These are phyloP conservation scores for Passer montanus DNA, from an alignment of 2,113 vertebrate species.

Conservation along the genomic window DNA sequence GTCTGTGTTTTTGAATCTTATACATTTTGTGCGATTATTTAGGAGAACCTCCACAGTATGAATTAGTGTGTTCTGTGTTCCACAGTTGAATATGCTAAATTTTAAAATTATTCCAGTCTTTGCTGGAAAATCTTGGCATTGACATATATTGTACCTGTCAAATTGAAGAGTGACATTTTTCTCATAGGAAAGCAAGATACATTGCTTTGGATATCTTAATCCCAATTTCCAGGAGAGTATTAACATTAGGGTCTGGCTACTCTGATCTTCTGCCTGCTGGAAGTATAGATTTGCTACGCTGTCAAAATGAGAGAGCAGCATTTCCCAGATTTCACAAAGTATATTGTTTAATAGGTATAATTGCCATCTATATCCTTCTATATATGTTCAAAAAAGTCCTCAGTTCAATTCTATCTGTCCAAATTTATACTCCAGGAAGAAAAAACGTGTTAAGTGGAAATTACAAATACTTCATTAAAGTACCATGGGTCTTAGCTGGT, in stretches of 20 bases:
- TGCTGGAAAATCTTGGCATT: not conserved
- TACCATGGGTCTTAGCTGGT: not conserved
- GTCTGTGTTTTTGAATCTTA: not conserved
- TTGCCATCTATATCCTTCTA: not conserved
- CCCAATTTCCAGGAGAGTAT: not conserved
- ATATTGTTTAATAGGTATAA: not conserved
- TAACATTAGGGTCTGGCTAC: not conserved
- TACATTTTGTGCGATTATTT: not conserved
- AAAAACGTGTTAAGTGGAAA: not conserved
- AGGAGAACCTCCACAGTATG: not conserved
- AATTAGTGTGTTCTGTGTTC: not conserved
- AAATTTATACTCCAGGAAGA: not conserved
- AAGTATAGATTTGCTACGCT: not conserved
- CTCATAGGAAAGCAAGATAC: not conserved
- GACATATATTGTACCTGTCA: not conserved
- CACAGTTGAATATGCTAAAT: not conserved
- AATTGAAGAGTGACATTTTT: not conserved
- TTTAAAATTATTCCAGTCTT: not conserved
- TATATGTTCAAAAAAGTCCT: not conserved
- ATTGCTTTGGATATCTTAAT: not conserved
- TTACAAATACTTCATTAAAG: not conserved
- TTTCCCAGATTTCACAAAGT: not conserved
- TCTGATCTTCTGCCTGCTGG: not conserved
- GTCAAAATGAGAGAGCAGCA: not conserved
- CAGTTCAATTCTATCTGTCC: not conserved